These are phyloP conservation scores for Syritta pipiens DNA, from an alignment of 2,888 invertebrate genomes.

Conservation along the genomic window DNA sequence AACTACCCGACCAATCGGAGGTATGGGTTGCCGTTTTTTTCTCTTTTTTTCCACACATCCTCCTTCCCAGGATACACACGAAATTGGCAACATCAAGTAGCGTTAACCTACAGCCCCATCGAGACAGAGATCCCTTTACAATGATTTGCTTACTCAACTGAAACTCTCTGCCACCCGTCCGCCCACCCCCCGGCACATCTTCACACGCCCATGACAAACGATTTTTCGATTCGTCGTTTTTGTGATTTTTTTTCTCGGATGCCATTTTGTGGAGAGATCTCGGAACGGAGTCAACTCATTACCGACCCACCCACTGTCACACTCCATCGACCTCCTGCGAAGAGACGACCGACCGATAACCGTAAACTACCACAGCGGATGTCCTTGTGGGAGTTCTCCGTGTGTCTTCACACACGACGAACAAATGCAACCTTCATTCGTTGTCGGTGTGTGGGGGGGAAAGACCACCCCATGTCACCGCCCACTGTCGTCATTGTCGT, in stretches of 20 bases:
- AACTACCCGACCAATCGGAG: constrained; percentile 45
- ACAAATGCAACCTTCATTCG: constrained; percentile 18
- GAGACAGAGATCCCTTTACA: constrained; percentile 27
- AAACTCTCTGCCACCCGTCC: too few species aligned
- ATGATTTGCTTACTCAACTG: constrained; percentile 41
- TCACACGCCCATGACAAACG: neutral
- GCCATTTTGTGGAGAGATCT: neutral
- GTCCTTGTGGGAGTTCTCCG: too few species aligned
- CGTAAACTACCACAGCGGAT: neutral
- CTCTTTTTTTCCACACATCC: constrained; percentile 5
- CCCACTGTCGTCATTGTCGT: constrained; percentile 21
- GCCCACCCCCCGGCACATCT: too few species aligned
- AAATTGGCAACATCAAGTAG: constrained; percentile 43
- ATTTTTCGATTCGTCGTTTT: too few species aligned
- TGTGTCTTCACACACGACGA: too few species aligned
- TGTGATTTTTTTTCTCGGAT: neutral
- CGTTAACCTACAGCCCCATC: constrained; percentile 30
- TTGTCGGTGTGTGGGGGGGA: constrained; percentile 3
- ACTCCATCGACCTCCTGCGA: neutral
- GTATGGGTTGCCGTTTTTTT: neutral
- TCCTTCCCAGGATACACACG: constrained; percentile 6
- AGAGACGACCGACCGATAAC: neutral
- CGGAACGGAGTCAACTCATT: constrained; percentile 1
- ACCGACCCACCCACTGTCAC: neutral
- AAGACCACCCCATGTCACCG: neutral